phyloP scores from a whole-genome alignment of 2,113 vertebrate species.

The Ailurus styani region DNA sequence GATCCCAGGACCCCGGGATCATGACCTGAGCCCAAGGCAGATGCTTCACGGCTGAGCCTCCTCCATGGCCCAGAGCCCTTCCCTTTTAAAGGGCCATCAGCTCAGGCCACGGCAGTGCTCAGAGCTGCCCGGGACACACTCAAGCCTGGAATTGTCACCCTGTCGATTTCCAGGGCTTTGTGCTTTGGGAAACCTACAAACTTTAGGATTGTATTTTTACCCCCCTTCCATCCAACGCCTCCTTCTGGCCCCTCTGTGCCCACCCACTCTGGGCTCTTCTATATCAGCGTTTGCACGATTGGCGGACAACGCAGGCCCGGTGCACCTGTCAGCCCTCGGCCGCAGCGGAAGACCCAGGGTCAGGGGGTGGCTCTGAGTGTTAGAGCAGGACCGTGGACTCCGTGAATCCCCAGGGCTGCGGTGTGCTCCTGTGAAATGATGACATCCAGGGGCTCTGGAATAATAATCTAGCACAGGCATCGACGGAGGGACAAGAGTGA shows the following conservation, averaged over 20 bases:
- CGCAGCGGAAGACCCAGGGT: background rate
- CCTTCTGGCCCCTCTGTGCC: fast-evolving
- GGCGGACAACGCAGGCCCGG: no score
- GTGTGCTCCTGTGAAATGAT: background rate
- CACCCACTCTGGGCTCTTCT: fast-evolving
- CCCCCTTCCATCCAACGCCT: background rate
- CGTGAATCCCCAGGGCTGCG: background rate
- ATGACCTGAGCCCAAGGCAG: no score
- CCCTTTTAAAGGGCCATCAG: background rate
- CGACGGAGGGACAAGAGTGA: background rate
- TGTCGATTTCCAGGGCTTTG: background rate
- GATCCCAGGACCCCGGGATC: no score
- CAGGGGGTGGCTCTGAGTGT: fast-evolving
- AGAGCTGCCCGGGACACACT: background rate
- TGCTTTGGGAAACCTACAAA: background rate
- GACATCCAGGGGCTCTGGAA: background rate
- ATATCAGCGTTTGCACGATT: fast-evolving
- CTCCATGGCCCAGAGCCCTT: background rate
- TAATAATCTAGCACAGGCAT: background rate
- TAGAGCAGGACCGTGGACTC: fast-evolving
- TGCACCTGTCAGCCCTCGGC: no score
- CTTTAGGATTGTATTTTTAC: background rate
- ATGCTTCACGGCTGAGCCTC: no score
- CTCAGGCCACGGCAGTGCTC: fast-evolving
- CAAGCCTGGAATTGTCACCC: fast-evolving